Base-by-base conservation (phyloP, 2,797 vertebrate species). In the Gymnoscopelus microlampas region DNA sequence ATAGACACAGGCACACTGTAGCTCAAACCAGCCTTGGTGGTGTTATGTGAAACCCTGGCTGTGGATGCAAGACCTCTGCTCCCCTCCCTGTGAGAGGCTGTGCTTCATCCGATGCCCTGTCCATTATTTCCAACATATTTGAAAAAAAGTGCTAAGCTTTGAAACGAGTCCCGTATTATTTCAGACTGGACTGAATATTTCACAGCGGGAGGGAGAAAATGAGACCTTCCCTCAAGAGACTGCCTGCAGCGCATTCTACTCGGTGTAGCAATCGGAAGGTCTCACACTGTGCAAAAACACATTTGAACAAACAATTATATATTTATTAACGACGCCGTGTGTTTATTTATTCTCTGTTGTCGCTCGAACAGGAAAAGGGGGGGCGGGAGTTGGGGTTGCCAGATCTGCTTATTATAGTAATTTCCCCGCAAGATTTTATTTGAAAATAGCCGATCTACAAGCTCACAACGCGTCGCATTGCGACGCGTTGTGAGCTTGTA, bases 201-300 rank as follows among this genome's bases (percentile, higher is more conserved):
- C 93, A 88, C 92, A 78, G 92, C 92, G 61, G 92, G 93, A 90
- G 92, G 87, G 86, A 91, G 89, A 93, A 94, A 95, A 95, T 94
- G 91, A 95, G 93, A 94, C 92, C 92, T 92, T 94, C 93, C 91
- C 93, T 94, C 93, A 91, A 93, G 92, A 93, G 93, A 94, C 90
- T 91, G 90, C 92, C 94, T 91, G 94, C 92, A 90, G 93, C 89
- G 92, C 88, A 88, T 91, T 94, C 91, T 92, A 92, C 91, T 92
- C 87, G 83, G 80, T 89, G 88, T 87, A 86, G 90, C 90, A 90
- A 92, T 91, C 85, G 87, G 84, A 88, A 89, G 92, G 89, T 91
- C 89, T 93, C 93, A 90, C 86, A 92, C 91, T 92, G 92, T 91
- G 92, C 89, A 93, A 93, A 19, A 94, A 92, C 92, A 91, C 90